Evolutionary conservation across 2,113 vertebrate genomes (phyloP), one percentile per base, ranked within the genome.

Genomic region (Oplegnathus fasciatus): DNA sequence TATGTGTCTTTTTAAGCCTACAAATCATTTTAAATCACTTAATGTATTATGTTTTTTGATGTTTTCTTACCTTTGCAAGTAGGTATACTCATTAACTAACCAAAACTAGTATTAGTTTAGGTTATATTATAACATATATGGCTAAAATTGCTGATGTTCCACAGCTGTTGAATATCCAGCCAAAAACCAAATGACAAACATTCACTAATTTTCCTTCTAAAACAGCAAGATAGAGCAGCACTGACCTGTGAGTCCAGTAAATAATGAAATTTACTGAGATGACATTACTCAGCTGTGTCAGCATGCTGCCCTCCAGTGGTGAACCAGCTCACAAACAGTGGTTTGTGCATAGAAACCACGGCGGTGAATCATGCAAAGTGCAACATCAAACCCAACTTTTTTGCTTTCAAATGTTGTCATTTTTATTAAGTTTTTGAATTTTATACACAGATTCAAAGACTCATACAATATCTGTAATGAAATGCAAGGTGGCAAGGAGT

Each of bases 251-350:
- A 28, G 2, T 40, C 2, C 22, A 46, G 40, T 82, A 32, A 26
- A 44, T 9, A 46, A 8, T n/a, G 6, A 42, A 17, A 18, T 20
- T 11, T 17, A n/a, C 9, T 40, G 37, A n/a, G 28, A 26, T 15
- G 57, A 28, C 0, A 10, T 30, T 22, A 5, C 9, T 58, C 32
- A 76, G 17, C 50, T 11, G 2, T 78, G 77, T 42, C 57, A 6
- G 30, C 72, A 84, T 90, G 85, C 91, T 92, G 92, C 86, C 91
- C 86, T 88, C 92, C 18, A 87, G 89, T 90, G 92, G 88, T 24
- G 0, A 22, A 26, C 20, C 6, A 34, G 15, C 2, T 37, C 54
- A 52, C 37, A 79, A 32, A 44, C 61, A 46, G 2, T 28, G 14
- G n/a, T 48, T 46, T n/a, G n/a, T n/a, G n/a, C n/a, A n/a, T n/a